A percentile compares a stretch with the other conserved stretches of the same genome.
Conservation (phyloP, 2,888 invertebrate species). For the Apotomis betuletana region DNA sequence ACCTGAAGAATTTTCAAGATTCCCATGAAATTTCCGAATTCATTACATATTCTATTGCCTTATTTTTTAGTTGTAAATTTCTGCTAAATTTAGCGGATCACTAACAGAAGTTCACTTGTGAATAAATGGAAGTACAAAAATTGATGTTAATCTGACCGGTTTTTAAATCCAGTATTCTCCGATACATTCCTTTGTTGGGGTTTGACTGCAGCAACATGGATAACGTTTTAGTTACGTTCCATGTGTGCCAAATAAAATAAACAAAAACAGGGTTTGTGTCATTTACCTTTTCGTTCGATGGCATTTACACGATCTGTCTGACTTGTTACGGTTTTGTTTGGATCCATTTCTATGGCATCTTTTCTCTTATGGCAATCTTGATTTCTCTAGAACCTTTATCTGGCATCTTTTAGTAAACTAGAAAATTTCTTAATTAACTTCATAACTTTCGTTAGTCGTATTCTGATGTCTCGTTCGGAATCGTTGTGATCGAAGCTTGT, state of each 20-base stretch:
- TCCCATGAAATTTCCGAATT: background rate
- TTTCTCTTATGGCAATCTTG: background rate
- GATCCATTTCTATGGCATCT: constrained; percentile 3
- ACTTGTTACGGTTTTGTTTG: constrained; percentile 2
- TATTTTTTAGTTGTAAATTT: constrained; percentile 1
- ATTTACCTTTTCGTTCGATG: constrained; percentile 18
- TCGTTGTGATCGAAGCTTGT: background rate
- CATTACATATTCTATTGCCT: background rate
- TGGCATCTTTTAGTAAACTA: too few relatives aligned
- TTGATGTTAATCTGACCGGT: constrained; percentile 15
- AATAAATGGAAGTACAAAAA: constrained; percentile 25
- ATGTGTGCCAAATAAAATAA: constrained; percentile 28
- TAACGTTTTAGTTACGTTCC: constrained; percentile 21
- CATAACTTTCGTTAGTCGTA: background rate
- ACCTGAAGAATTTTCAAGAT: background rate
- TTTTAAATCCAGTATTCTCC: constrained; percentile 25
- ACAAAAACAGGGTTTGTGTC: constrained; percentile 20
- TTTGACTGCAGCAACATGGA: constrained; percentile 28
- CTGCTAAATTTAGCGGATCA: constrained; percentile 15
- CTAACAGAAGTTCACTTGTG: constrained; percentile 4
- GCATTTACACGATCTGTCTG: constrained; percentile 6
- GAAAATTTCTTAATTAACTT: background rate
- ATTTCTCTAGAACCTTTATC: too few relatives aligned
- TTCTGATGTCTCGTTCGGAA: background rate
- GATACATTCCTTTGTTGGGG: constrained; percentile 27